phyloP scores from a whole-genome alignment of 1,140 invertebrate species.

The Formica exsecta region DNA sequence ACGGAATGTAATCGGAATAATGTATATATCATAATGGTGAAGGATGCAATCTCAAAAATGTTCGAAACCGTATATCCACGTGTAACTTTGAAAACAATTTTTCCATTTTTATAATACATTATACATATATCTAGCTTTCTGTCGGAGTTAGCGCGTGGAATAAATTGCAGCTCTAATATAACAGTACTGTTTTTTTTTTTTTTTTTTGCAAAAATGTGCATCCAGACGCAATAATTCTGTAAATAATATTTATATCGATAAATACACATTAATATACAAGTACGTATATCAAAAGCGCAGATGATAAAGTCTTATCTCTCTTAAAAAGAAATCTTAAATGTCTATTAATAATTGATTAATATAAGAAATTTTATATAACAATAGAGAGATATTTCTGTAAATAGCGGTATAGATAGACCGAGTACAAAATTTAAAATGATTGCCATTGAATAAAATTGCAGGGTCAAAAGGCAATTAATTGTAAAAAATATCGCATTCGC shows the following conservation, averaged over 20 bases:
- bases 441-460: neutral
- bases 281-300: too few relatives aligned
- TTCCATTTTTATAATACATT: neutral
- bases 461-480: neutral
- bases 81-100: conserved; percentile 4
- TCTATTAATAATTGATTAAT: too few relatives aligned
- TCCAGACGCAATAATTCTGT: neutral
- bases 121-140: neutral
- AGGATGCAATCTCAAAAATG: conserved; percentile 14
- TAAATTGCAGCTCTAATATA: conserved; percentile 2
- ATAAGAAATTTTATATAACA: neutral
- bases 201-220: neutral
- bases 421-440: neutral
- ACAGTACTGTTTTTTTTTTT: too few relatives aligned
- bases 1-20: conserved; percentile 31
- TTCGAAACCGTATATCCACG: neutral
- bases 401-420: neutral
- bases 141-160: neutral
- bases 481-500: neutral
- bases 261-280: neutral
- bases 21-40: conserved; percentile 24
- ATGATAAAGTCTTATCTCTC: too few relatives aligned
- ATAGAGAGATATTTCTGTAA: neutral
- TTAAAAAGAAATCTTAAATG: too few relatives aligned
- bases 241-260: conserved; percentile 1